Evolutionary conservation across 1,140 invertebrate species (phyloP).

Genomic region (Listronotus oregonensis): DNA sequence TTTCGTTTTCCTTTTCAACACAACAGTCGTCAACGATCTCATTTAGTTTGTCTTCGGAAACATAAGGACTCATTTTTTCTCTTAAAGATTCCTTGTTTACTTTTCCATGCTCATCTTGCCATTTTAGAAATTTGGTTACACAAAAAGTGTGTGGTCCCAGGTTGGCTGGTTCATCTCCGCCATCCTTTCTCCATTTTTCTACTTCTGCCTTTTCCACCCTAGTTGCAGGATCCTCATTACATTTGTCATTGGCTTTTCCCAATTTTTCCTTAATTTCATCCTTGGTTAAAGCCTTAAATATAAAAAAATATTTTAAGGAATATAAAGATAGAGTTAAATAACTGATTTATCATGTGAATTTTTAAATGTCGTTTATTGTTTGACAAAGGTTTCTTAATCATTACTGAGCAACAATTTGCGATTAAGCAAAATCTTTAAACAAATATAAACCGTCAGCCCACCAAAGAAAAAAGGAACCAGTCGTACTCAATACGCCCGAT

Average conservation of each 20-base stretch:
- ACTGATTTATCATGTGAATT: too few relatives aligned
- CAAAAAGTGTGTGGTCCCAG: slow-evolving; percentile 15
- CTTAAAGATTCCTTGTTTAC: slow-evolving; percentile 15
- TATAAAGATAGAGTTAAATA: too few relatives aligned
- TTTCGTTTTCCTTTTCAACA: slow-evolving; percentile 9
- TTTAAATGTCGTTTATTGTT: too few relatives aligned
- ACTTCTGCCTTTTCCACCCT: slow-evolving; percentile 1
- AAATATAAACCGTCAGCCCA: too few relatives aligned
- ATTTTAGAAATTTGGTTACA: slow-evolving; percentile 6
- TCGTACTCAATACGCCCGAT: too few relatives aligned
- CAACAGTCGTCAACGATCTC: slow-evolving; percentile 11
- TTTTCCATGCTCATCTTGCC: slow-evolving; percentile 18
- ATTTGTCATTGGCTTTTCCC: slow-evolving; percentile 15
- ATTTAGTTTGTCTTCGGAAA: slow-evolving; percentile 5
- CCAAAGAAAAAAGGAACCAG: too few relatives aligned
- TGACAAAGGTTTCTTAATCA: too few relatives aligned
- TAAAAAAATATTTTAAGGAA: too few relatives aligned
- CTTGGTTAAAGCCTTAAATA: slow-evolving; percentile 2
- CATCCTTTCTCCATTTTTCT: slow-evolving; percentile 6
- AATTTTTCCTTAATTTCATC: slow-evolving; percentile 8
- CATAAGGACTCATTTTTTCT: not conserved
- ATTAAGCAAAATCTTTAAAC: too few relatives aligned
- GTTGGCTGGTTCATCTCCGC: not conserved
- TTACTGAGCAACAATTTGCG: too few relatives aligned
- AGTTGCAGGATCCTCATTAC: slow-evolving; percentile 19